Conservation (phyloP, 2,113 vertebrate species). For the Machaerirhynchus nigripectus region DNA sequence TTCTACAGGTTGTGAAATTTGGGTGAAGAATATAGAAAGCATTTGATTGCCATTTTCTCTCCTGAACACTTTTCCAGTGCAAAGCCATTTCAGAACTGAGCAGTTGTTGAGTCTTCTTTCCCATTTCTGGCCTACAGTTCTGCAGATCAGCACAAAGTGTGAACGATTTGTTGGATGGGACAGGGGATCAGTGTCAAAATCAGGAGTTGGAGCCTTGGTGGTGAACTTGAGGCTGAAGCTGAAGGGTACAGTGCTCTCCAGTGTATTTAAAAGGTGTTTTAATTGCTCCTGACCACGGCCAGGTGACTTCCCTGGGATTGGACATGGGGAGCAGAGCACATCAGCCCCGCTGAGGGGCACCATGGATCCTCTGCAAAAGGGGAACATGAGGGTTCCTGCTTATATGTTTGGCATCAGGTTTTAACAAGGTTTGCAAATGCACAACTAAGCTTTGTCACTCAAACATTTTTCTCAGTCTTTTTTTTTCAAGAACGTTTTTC, state of each 20-base stretch:
- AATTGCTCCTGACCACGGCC: not conserved
- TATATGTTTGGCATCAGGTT: not conserved
- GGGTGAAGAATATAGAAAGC: not conserved
- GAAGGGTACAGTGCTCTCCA: not conserved
- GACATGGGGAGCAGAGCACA: not conserved
- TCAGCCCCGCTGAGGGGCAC: not conserved
- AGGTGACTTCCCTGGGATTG: not conserved
- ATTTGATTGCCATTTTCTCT: not conserved
- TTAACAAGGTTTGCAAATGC: not conserved
- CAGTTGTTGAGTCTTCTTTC: not conserved
- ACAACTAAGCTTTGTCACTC: not conserved
- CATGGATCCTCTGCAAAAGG: fast-evolving
- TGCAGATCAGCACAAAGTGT: not conserved
- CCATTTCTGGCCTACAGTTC: not conserved
- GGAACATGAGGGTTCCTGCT: not conserved
- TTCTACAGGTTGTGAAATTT: not conserved
- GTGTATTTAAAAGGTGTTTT: not conserved
- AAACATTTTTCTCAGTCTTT: not conserved
- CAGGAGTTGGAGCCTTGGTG: not conserved
- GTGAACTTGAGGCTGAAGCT: not conserved
- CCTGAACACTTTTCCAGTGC: not conserved
- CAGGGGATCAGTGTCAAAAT: not conserved
- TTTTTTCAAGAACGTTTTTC: not conserved
- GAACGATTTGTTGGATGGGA: not conserved
- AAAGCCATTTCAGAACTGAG: not conserved